Evolutionary conservation across 2,797 vertebrate species (phyloP).

Genomic region (Diglossa cyanea): DNA sequence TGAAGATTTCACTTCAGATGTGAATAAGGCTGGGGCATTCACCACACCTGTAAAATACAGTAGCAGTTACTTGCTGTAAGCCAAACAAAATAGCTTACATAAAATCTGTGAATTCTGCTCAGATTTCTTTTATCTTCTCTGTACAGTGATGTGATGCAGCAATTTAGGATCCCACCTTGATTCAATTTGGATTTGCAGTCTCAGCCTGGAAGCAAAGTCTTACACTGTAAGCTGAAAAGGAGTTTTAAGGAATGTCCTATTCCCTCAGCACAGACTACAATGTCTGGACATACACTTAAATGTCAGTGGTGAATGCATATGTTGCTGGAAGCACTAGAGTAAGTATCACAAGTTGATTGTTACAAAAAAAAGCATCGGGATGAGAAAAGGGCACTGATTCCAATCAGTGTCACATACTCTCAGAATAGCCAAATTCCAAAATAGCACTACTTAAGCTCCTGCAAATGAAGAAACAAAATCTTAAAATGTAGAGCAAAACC

Average conservation of each 20-base stretch:
- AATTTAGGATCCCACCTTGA: neutral
- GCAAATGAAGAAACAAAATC: neutral
- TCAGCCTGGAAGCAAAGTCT: neutral
- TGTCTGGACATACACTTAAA: neutral
- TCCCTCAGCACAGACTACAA: neutral
- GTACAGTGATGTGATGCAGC: rapidly evolving
- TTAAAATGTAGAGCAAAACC: neutral
- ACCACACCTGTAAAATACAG: neutral
- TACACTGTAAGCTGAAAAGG: neutral
- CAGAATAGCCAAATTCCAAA: neutral
- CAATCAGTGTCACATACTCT: neutral
- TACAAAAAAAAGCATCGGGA: neutral
- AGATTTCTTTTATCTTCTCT: neutral
- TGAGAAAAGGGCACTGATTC: neutral
- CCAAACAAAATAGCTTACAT: neutral
- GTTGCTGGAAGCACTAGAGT: neutral
- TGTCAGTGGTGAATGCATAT: neutral
- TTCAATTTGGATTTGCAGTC: neutral
- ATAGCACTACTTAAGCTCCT: neutral
- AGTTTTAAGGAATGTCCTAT: neutral
- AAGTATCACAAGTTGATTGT: neutral
- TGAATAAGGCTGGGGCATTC: neutral
- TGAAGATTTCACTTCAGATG: neutral
- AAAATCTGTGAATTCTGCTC: neutral
- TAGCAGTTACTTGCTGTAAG: neutral